Conservation (phyloP, 1,140 invertebrate species). For the Trinorchestia longiramus region DNA sequence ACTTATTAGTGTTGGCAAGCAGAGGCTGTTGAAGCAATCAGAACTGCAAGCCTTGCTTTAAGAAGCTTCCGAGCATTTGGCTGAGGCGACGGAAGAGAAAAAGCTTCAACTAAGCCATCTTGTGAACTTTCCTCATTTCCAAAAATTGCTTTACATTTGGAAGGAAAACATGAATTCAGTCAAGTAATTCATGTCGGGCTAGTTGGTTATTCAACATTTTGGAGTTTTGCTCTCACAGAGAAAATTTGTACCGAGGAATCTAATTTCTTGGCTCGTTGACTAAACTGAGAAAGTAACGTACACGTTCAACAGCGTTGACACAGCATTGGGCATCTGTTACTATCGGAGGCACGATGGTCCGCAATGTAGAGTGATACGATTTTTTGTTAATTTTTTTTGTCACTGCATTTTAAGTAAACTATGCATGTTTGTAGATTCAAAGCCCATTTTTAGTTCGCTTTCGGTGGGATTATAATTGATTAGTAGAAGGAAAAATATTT, state of each 20-base stretch:
- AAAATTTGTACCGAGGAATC: background rate
- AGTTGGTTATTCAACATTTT: background rate
- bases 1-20: background rate
- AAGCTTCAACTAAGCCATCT: background rate
- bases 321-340: background rate
- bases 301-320: background rate
- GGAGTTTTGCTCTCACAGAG: background rate
- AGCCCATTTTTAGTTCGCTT: too few species aligned
- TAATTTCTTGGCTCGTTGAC: background rate
- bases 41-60: background rate
- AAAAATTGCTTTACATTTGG: background rate
- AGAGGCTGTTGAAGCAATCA: background rate
- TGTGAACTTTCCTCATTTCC: background rate
- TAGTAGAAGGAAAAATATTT: too few species aligned
- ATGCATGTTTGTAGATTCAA: too few species aligned
- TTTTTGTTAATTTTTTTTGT: too few species aligned
- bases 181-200: background rate
- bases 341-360: too few species aligned
- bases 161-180: constrained; percentile 1
- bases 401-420: too few species aligned
- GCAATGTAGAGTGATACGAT: too few species aligned
- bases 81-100: background rate
- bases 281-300: background rate
- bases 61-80: background rate
- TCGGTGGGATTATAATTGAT: too few species aligned